Percentiles rank a stretch among this genome's conserved stretches.
phyloP scores from a whole-genome alignment of 53 echinoderm and acorn worm species.

The Mesocentrotus franciscanus region DNA sequence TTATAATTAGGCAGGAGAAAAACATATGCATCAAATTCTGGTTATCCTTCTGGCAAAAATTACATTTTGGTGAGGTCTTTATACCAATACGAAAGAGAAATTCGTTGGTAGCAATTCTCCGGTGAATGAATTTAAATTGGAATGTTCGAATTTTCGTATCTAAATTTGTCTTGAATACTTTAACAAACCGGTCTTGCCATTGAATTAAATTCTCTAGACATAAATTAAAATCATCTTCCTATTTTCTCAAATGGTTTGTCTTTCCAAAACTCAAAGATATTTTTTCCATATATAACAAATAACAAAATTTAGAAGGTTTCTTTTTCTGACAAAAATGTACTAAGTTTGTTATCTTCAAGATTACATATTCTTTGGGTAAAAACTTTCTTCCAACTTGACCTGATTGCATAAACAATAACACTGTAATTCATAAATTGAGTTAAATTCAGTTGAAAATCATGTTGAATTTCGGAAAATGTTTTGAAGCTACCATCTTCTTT shows the following conservation, averaged over 20 bases:
- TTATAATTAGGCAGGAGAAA: background rate
- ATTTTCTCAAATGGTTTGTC: background rate
- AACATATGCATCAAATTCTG: background rate
- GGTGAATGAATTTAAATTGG: slow-evolving; percentile 52
- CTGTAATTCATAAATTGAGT: background rate
- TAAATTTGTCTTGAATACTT: too few species aligned
- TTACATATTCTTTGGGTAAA: background rate
- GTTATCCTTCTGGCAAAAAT: too few species aligned
- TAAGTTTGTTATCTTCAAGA: too few species aligned
- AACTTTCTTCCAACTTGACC: background rate
- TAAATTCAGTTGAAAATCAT: background rate
- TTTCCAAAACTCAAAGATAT: background rate
- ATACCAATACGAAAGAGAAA: background rate
- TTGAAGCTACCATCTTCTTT: background rate
- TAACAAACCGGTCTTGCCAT: too few species aligned
- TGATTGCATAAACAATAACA: too few species aligned
- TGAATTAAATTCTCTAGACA: background rate
- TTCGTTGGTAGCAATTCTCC: slow-evolving; percentile 11
- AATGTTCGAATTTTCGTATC: background rate
- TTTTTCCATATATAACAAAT: background rate
- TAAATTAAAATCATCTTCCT: background rate
- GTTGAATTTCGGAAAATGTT: background rate
- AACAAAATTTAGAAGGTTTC: background rate
- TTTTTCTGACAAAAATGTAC: background rate
- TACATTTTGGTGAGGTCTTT: background rate